Evolutionary conservation across 2,113 vertebrate genomes (phyloP).

Genomic region (Telmatochromis brichardi): DNA sequence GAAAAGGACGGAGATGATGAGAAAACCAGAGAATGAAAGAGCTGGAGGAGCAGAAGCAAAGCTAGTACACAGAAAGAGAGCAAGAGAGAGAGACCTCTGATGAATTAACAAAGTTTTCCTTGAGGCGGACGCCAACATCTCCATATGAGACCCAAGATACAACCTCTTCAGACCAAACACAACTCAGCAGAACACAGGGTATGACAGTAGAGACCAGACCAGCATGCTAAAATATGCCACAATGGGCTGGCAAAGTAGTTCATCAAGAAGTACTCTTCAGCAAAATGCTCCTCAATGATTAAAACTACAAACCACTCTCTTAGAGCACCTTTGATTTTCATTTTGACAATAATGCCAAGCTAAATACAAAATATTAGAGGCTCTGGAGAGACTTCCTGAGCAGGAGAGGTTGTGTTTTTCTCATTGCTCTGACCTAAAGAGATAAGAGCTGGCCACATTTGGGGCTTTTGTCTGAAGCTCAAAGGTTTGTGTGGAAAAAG

Average conservation of each 20-base stretch:
- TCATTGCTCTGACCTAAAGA: background rate
- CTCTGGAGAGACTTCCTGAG: background rate
- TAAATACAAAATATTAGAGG: background rate
- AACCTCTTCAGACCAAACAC: constrained; percentile 5
- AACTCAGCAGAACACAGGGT: background rate
- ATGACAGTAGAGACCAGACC: background rate
- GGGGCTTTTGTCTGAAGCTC: background rate
- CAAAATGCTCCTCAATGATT: background rate
- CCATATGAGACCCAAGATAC: background rate
- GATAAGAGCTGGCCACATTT: background rate
- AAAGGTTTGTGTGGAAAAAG: background rate
- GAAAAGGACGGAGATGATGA: background rate
- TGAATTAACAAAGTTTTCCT: constrained; percentile 13
- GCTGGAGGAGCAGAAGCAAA: background rate
- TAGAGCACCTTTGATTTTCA: background rate
- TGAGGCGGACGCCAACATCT: background rate
- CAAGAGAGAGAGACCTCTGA: background rate
- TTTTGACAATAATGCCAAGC: background rate
- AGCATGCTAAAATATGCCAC: background rate
- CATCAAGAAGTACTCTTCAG: background rate
- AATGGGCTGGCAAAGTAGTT: background rate
- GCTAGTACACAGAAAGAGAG: background rate
- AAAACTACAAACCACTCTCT: background rate
- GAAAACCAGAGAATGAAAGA: background rate
- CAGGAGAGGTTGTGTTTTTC: background rate